Conservation (phyloP, 1,140 invertebrate genomes). For the Ceratitis capitata region DNA sequence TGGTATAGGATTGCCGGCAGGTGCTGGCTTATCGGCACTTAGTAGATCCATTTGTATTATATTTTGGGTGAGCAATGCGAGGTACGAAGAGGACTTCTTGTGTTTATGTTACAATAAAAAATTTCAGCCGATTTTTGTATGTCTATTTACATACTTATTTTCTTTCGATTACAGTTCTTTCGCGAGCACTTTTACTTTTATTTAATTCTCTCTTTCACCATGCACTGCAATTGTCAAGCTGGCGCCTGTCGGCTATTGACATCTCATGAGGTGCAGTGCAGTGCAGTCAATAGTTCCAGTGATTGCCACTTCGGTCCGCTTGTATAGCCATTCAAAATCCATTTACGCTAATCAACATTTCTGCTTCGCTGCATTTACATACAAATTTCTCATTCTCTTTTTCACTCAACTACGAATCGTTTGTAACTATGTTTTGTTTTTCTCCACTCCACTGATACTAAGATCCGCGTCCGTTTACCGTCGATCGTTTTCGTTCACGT, state of each 20-base stretch:
- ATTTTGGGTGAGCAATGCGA: not conserved
- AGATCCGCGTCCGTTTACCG: not conserved
- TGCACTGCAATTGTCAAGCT: not conserved
- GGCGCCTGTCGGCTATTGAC: constrained; percentile 24
- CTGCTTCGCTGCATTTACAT: not conserved
- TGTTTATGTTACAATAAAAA: not conserved
- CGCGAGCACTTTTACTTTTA: constrained; percentile 20
- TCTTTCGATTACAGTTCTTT: not conserved
- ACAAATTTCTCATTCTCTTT: not conserved
- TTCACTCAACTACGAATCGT: not conserved
- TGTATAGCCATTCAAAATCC: not conserved
- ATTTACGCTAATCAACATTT: not conserved
- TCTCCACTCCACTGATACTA: not conserved
- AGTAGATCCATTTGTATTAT: not conserved
- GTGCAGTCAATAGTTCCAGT: not conserved
- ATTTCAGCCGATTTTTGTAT: not conserved
- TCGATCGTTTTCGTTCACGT: constrained; percentile 31
- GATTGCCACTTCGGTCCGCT: not conserved
- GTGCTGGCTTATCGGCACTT: not conserved
- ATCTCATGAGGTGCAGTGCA: not conserved
- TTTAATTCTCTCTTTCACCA: not conserved
- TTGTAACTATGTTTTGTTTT: not conserved
- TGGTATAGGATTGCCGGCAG: not conserved
- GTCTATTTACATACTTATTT: not conserved
- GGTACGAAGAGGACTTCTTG: too few species aligned